Evolutionary conservation across 2,888 invertebrate species (phyloP).

Genomic region (Polyploca ridens): DNA sequence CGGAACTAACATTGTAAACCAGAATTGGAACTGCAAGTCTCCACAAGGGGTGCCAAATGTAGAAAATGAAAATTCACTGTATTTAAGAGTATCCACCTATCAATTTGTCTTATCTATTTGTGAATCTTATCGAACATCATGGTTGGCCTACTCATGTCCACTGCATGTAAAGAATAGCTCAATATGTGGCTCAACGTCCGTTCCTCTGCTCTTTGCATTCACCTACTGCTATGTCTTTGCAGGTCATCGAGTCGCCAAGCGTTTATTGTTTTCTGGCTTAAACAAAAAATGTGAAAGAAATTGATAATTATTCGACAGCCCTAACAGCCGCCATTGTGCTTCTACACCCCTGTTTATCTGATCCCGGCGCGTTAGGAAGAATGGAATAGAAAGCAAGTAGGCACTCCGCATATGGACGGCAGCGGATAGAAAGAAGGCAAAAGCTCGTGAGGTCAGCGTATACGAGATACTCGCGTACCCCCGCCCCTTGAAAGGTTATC

Average conservation of each 20-base stretch:
- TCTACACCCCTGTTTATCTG: slow-evolving; percentile 25
- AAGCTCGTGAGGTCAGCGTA: slow-evolving; percentile 61
- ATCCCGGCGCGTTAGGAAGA: slow-evolving; percentile 35
- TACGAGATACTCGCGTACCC: slow-evolving; percentile 47
- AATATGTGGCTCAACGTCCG: not conserved
- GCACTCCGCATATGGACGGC: slow-evolving; percentile 44
- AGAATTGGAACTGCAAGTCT: not conserved
- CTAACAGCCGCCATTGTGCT: not conserved
- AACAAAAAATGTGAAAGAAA: no score
- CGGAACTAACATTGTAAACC: slow-evolving; percentile 13
- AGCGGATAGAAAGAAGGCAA: slow-evolving; percentile 38
- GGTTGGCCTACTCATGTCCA: no score
- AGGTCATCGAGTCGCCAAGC: no score
- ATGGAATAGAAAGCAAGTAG: slow-evolving; percentile 58
- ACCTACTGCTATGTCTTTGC: not conserved
- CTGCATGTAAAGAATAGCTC: not conserved
- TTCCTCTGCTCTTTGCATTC: not conserved
- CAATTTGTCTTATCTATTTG: no score
- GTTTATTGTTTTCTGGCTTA: no score
- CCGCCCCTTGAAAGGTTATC: slow-evolving; percentile 63
- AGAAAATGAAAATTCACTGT: not conserved
- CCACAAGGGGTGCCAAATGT: not conserved
- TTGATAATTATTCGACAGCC: not conserved
- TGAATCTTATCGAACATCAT: not conserved
- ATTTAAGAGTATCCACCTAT: not conserved